Percentiles rank a stretch among this genome's conserved stretches.
Conservation (phyloP, 2,888 invertebrate genomes). For the Xanthorhoe designata region DNA sequence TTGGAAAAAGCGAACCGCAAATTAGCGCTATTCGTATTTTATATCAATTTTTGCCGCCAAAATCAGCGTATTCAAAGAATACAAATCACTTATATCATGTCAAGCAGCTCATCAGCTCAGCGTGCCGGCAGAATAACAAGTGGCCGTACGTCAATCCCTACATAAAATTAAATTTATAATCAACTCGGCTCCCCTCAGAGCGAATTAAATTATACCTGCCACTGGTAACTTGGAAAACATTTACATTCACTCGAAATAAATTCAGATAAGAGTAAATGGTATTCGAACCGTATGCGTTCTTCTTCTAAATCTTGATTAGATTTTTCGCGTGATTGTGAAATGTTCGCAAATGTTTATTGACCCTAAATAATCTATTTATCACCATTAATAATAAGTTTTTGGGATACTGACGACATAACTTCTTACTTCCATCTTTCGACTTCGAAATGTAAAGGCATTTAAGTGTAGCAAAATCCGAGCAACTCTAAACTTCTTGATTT, state of each 20-base stretch:
- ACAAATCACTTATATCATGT: slow-evolving; percentile 58
- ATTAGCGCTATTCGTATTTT: background rate
- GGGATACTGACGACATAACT: slow-evolving; percentile 2
- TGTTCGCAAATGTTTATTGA: background rate
- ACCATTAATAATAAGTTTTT: background rate
- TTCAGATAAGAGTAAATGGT: slow-evolving; percentile 62
- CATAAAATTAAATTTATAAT: slow-evolving; percentile 83
- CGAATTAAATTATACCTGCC: slow-evolving; percentile 81
- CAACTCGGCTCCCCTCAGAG: slow-evolving; percentile 74
- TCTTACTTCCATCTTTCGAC: slow-evolving; percentile 21
- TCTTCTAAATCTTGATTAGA: background rate
- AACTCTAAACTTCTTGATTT: slow-evolving; percentile 51
- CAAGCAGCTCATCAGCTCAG: slow-evolving; percentile 69
- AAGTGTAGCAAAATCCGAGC: slow-evolving; percentile 51
- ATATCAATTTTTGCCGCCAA: slow-evolving; percentile 27
- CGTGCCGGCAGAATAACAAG: slow-evolving; percentile 75
- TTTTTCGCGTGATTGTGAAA: background rate
- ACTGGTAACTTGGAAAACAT: slow-evolving; percentile 75
- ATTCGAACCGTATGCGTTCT: background rate
- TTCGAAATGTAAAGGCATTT: slow-evolving; percentile 25
- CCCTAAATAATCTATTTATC: background rate
- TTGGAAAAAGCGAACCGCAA: background rate
- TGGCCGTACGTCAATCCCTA: slow-evolving; percentile 70
- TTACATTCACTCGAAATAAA: slow-evolving; percentile 64
- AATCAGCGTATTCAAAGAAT: slow-evolving; percentile 46